These are phyloP conservation scores for Leptinotarsa tumamoca DNA, from an alignment of 2,888 invertebrate genomes.

Conservation along the genomic window DNA sequence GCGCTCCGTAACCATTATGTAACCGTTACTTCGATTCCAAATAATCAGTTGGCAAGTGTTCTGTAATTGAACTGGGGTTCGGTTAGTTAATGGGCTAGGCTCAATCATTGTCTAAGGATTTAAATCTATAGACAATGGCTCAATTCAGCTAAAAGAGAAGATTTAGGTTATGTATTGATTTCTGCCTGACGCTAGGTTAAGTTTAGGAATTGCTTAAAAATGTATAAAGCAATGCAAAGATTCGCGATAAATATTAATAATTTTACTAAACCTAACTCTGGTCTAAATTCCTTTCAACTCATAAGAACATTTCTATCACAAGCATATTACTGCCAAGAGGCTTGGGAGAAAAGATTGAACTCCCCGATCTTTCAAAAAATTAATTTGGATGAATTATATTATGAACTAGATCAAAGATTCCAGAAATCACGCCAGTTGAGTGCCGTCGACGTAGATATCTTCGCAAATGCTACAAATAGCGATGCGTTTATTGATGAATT, in stretches of 20 bases:
- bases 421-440: slow-evolving; percentile 74
- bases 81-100: too few relatives aligned
- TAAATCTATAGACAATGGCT: too few relatives aligned
- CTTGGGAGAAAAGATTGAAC: slow-evolving; percentile 76
- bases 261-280: slow-evolving; percentile 5
- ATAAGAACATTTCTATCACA: slow-evolving; percentile 75
- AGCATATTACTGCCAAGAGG: slow-evolving; percentile 78
- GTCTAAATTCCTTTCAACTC: neutral
- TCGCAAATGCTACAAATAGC: slow-evolving; percentile 76
- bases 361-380: slow-evolving; percentile 73
- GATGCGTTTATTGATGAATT: slow-evolving; percentile 77
- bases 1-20: too few relatives aligned
- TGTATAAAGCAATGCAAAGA: slow-evolving; percentile 34
- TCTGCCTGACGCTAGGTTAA: slow-evolving; percentile 45
- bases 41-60: too few relatives aligned
- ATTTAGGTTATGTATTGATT: slow-evolving; percentile 21
- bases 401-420: slow-evolving; percentile 77
- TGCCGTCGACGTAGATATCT: slow-evolving; percentile 86
- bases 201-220: slow-evolving; percentile 44
- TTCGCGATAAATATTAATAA: neutral
- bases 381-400: slow-evolving; percentile 76
- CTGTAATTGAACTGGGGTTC: too few relatives aligned
- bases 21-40: too few relatives aligned
- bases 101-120: too few relatives aligned
- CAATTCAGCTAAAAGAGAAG: neutral